Percentiles rank a stretch among this genome's conserved stretches.
Conservation (phyloP, 2,113 vertebrate genomes). For the Trogon melanurus region DNA sequence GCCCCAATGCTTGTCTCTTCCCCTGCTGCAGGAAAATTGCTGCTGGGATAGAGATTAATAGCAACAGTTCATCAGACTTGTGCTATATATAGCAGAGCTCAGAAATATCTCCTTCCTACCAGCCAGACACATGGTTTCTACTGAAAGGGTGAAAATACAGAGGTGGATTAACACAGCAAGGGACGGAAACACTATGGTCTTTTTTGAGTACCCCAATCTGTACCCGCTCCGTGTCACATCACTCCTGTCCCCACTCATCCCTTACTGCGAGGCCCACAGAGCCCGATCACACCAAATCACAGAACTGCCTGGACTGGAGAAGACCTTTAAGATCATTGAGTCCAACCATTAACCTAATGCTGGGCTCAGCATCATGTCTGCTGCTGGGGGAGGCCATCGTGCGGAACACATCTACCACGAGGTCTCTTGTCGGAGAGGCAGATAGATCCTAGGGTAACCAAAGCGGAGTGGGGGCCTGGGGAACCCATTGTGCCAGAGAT, state of each 20-base stretch:
- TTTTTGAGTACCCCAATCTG: neutral
- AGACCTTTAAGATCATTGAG: no score
- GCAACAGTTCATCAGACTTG: neutral
- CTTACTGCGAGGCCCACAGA: neutral
- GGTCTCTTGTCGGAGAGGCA: no score
- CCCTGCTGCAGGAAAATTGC: neutral
- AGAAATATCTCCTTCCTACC: neutral
- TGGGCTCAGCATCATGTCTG: no score
- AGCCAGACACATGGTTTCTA: neutral
- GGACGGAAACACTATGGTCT: accelerated
- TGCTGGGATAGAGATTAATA: neutral
- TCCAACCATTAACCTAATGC: no score
- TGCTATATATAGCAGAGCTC: neutral
- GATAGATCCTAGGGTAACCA: no score
- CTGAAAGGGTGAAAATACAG: accelerated
- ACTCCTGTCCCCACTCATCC: neutral
- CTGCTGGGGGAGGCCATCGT: no score
- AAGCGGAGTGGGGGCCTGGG: no score
- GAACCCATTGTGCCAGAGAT: no score
- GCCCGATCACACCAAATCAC: no score
- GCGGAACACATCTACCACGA: no score
- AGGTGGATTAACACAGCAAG: neutral
- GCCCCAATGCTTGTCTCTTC: neutral
- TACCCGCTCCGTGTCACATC: neutral
- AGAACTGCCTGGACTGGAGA: no score